phyloP scores from a whole-genome alignment of 64 coral and sea anemone species.

The Montipora cactus region DNA sequence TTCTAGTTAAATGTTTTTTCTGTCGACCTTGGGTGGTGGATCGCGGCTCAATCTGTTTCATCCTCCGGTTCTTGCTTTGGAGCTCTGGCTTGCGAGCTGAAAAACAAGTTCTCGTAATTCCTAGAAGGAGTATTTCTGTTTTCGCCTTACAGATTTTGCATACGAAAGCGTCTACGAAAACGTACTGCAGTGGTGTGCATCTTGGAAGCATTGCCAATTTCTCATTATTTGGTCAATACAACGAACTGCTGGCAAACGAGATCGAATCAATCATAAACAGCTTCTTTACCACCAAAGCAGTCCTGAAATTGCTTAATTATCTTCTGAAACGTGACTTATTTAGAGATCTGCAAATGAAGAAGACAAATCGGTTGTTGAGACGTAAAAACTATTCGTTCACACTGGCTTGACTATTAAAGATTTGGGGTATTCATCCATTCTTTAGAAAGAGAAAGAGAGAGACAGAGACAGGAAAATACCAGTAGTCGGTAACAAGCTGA shows the following conservation, averaged over 20 bases:
- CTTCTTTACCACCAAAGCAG: not conserved
- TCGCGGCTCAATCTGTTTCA: slow-evolving; percentile 66
- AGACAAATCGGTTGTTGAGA: not conserved
- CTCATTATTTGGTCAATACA: not conserved
- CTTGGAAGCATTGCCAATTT: slow-evolving; percentile 32
- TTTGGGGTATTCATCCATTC: not conserved
- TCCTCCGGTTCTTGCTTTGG: slow-evolving; percentile 39
- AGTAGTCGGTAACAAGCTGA: not conserved
- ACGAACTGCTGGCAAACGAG: not conserved
- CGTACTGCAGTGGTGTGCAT: slow-evolving; percentile 29
- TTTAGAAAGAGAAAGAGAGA: not conserved
- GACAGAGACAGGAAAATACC: not conserved
- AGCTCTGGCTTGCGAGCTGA: not conserved
- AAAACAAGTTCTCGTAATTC: not conserved
- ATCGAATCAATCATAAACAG: not conserved
- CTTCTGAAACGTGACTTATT: not conserved
- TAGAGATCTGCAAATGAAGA: not conserved
- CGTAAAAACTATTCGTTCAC: not conserved
- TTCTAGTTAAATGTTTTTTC: slow-evolving; percentile 43
- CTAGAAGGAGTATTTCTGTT: slow-evolving; percentile 8
- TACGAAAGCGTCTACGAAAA: slow-evolving; percentile 2
- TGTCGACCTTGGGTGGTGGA: not conserved
- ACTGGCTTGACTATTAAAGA: not conserved
- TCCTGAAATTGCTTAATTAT: not conserved
- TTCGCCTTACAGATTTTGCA: not conserved